These are phyloP conservation scores for Eupithecia inturbata DNA, from an alignment of 2,888 invertebrate species.

Conservation along the genomic window DNA sequence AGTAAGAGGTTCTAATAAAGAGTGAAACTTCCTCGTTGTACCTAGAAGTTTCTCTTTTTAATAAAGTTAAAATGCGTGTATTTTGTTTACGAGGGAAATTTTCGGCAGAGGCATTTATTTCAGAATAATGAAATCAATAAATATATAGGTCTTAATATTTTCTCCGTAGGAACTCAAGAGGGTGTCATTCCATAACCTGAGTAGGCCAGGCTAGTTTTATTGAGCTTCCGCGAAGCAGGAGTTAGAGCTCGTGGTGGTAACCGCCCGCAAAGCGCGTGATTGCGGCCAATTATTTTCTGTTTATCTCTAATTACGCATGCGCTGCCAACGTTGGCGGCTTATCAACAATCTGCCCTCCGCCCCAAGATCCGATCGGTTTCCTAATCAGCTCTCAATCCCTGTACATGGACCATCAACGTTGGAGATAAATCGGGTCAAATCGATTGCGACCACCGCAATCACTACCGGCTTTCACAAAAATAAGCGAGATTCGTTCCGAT, in stretches of 20 bases:
- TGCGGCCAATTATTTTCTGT: constrained; percentile 84
- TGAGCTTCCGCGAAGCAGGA: constrained; percentile 59
- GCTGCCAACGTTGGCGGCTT: constrained; percentile 78
- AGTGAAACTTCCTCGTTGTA: neutral
- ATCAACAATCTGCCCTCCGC: constrained; percentile 81
- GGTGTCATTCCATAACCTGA: neutral
- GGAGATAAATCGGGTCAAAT: constrained; percentile 61
- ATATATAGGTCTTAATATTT: neutral
- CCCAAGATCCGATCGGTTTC: constrained; percentile 77
- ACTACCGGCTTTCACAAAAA: constrained; percentile 58
- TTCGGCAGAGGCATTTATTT: neutral
- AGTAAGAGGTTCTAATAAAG: constrained; percentile 2
- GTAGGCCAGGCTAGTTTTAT: neutral
- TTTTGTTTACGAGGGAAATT: neutral
- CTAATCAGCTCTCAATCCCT: constrained; percentile 79
- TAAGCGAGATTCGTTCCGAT: constrained; percentile 61
- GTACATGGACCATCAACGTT: constrained; percentile 72
- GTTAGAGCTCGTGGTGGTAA: constrained; percentile 45
- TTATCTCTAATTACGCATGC: constrained; percentile 84
- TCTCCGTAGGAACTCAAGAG: neutral
- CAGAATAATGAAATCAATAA: neutral
- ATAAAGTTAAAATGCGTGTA: neutral
- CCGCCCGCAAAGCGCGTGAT: constrained; percentile 73
- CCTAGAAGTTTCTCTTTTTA: constrained; percentile 5
- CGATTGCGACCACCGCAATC: constrained; percentile 50